Base-by-base conservation (phyloP, 2,888 invertebrate species). In the Tenthredo mesomela region DNA sequence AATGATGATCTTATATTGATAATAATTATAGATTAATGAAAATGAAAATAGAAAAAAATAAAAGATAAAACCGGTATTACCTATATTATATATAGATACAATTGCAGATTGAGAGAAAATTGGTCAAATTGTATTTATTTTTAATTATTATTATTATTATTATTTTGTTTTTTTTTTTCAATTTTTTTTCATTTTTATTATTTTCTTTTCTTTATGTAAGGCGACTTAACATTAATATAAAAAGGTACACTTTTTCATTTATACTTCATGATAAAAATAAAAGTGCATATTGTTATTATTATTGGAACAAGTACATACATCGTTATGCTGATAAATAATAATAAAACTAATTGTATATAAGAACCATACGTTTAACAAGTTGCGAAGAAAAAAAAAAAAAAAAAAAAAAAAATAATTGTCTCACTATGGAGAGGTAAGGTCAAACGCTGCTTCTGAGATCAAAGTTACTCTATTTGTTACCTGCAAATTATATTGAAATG, bases 151-250 rank as follows among this genome's bases (percentile, higher is more conserved):
- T 61, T 33, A 3, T 33, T 4, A 3, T 61, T 61, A 43, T 43
- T 21, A 1, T 43, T n/a, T 29, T 29, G 29, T n/a, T 40, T 2
- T 82, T 40, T 43, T 9, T 70, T 33, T 33, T 33, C 4, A 33
- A 4, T 33, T 33, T 40, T 9, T 82, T 61, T 65, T 65, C 61
- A 47, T 58, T 78, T n/a, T 29, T 40, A 18, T 67, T 47, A 77
- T 82, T 70, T 82, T 50, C 89, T 89, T 89, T 88, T 89, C 89
- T 90, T 91, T 87, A 89, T 88, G 88, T 91, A 90, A 89, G 89
- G 88, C 89, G 90, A 89, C 89, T 90, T 90, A 90, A 91, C 88
- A 89, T 86, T 89, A 89, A 91, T 90, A 89, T 89, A 89, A 90
- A 91, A 91, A 90, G 90, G 90, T 91, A 91, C 89, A 90, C 88